These are phyloP conservation scores for Zoanthus sociatus DNA, from an alignment of 92 coral and sea anemone genomes.

Conservation along the genomic window DNA sequence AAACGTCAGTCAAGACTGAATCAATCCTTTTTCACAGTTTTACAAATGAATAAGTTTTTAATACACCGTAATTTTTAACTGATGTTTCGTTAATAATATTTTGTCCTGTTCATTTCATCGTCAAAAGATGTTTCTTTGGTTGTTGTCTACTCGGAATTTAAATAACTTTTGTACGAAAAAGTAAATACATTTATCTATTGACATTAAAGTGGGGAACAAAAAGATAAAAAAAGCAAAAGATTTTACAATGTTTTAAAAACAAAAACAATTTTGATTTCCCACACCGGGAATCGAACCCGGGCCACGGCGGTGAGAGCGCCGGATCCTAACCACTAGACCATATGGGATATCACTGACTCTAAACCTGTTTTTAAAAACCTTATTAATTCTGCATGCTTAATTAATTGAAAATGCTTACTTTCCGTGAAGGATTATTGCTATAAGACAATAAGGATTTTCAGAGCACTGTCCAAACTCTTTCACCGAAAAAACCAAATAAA, in stretches of 20 bases:
- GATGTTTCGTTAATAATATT: no score
- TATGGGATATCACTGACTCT: conserved; percentile 54
- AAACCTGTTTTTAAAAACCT: accelerated
- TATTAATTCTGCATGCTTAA: background rate
- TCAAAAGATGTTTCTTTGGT: no score
- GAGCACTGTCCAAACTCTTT: conserved; percentile 6
- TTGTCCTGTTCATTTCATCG: no score
- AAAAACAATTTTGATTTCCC: conserved; percentile 61
- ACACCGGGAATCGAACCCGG: conserved; percentile 99
- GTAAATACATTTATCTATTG: no score
- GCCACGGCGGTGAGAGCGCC: conserved; percentile 99
- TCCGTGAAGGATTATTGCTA: background rate
- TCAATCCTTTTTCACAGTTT: no score
- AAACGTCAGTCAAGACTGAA: no score
- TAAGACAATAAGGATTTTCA: background rate
- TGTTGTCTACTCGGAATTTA: no score
- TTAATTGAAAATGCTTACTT: background rate
- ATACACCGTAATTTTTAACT: no score
- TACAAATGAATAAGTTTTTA: no score
- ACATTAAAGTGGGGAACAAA: background rate
- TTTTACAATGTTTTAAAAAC: background rate
- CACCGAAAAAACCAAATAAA: background rate
- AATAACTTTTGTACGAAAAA: no score
- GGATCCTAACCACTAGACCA: conserved; percentile 99
- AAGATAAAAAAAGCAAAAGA: background rate